Base-by-base conservation (phyloP, 1,140 invertebrate genomes). In the Drosophila saltans region DNA sequence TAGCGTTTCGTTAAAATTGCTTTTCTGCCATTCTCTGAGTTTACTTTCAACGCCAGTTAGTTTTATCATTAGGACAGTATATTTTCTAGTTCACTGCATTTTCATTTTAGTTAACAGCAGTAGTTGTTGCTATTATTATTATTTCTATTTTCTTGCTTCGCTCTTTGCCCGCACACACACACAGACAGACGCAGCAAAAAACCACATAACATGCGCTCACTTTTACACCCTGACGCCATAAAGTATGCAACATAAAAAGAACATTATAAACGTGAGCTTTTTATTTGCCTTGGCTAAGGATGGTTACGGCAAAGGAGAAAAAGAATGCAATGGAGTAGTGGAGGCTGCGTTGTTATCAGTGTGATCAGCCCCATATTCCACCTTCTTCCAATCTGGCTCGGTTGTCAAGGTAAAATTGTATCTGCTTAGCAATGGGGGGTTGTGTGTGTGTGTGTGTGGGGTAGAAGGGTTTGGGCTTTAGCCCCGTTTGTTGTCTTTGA, bases 231-330 rank as follows among this genome's bases (percentile, higher is more conserved):
- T 36, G 48, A 70, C 74, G 66, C 81, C 76, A 66, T 73, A 68
- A 83, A 73, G 80, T 89, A 86, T 83, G 80, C 83, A 77, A 65
- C 76, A 88, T 76, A 80, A 88, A 70, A 71, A 84, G 65, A 80
- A 66, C 66, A 69, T 71, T 66, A 80, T 86, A 86, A 88, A 77
- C 75, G 81, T 77, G 81, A 61, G 66, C 64, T 68, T 78, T 78
- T 75, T 78, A 75, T 75, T 78, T 75, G 60, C 45, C 45, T 10
- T 65, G 65, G 61, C 3, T 39, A 10, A 21, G 69, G 64, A 28
- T 36, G 67, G 43, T 30, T 30, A 10, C 11, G 8, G 65, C 48
- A 11, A 24, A 24, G 58, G 9, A 40, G 55, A 16, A 28, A 21
- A n/a, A n/a, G 28, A 8, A 36, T 36, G 33, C 33, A 36, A 36